Evolutionary conservation across 2,888 invertebrate genomes (phyloP).

Genomic region (Peribatodes rhomboidaria): DNA sequence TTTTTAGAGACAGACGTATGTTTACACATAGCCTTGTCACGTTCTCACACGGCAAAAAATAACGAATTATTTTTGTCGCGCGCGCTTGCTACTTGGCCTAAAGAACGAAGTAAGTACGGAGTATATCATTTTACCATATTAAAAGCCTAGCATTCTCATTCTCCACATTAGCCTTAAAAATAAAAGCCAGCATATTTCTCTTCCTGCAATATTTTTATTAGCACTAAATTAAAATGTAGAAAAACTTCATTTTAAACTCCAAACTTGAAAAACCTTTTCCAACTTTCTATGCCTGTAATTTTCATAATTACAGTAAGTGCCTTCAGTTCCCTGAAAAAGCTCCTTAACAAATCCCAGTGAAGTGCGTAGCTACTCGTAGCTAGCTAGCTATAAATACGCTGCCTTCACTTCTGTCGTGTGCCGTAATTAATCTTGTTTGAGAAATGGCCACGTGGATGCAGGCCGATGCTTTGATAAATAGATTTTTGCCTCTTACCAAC

Average conservation of each 20-base stretch:
- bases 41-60: too few relatives aligned
- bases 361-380: constrained; percentile 14
- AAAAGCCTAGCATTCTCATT: neutral
- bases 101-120: too few relatives aligned
- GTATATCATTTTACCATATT: too few relatives aligned
- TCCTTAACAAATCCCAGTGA: constrained; percentile 13
- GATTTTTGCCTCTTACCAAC: constrained; percentile 77
- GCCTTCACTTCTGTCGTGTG: constrained; percentile 68
- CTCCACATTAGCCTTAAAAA: neutral
- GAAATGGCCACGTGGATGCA: constrained; percentile 73
- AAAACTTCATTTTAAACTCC: too few relatives aligned
- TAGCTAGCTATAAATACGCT: constrained; percentile 62
- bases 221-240: too few relatives aligned
- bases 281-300: neutral
- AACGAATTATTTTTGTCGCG: too few relatives aligned
- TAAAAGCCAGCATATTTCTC: too few relatives aligned
- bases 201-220: too few relatives aligned
- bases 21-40: too few relatives aligned
- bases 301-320: neutral
- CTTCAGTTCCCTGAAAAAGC: neutral
- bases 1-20: too few relatives aligned
- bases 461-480: constrained; percentile 82
- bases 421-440: constrained; percentile 80
- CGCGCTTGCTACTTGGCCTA: too few relatives aligned
- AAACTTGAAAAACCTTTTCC: neutral